Percentiles rank a stretch among this genome's conserved stretches.
Conservation (phyloP, 2,797 vertebrate species). For the Cryptoblepharus egeriae region DNA sequence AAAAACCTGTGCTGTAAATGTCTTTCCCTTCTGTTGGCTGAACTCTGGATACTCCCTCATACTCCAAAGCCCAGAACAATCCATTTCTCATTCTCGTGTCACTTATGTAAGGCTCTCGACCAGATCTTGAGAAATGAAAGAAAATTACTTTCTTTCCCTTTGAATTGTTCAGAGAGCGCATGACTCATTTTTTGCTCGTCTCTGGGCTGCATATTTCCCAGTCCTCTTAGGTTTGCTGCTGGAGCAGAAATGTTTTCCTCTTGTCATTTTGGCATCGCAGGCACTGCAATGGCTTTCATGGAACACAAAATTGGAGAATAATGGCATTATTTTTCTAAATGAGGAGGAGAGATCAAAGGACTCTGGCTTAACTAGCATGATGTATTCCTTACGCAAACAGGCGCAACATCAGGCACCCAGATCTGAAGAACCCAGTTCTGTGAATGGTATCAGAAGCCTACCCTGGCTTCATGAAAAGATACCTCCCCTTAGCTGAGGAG, state of each 20-base stretch:
- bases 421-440: background rate
- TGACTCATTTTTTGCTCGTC: constrained; percentile 61
- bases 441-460: background rate
- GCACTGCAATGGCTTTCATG: background rate
- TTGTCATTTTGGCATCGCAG: constrained; percentile 16
- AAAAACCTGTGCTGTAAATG: constrained; percentile 12
- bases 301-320: background rate
- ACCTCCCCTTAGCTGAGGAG: background rate
- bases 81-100: constrained; percentile 53
- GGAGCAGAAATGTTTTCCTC: constrained; percentile 53
- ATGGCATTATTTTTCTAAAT: background rate
- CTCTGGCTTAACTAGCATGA: background rate
- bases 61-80: constrained; percentile 58
- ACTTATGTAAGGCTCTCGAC: constrained; percentile 53
- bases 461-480: background rate
- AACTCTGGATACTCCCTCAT: constrained; percentile 60
- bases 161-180: constrained; percentile 61
- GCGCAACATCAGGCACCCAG: background rate
- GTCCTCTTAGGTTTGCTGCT: constrained; percentile 62
- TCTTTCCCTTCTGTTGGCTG: constrained; percentile 66
- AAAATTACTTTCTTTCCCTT: constrained; percentile 36
- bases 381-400: background rate
- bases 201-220: constrained; percentile 55
- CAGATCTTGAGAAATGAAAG: constrained; percentile 31
- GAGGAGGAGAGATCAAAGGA: background rate